A percentile compares a stretch with the other conserved stretches of the same genome.
Evolutionary conservation across 1,140 invertebrate genomes (phyloP).

Genomic region (Drosophila nebulosa): DNA sequence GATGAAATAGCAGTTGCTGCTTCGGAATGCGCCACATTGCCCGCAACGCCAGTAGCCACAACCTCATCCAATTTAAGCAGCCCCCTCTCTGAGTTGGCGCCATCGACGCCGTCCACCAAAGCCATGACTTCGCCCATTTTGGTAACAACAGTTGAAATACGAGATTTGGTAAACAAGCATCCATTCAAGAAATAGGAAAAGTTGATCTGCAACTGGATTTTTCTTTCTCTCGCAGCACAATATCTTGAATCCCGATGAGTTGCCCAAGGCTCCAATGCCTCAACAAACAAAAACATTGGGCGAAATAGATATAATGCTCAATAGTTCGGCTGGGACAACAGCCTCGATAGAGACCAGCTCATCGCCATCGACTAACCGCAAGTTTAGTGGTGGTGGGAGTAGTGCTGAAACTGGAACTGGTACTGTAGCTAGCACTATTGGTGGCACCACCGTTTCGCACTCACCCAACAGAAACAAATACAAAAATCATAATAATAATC

Average conservation of each 20-base stretch:
- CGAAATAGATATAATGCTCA: slow-evolving; percentile 48
- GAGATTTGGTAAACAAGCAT: slow-evolving; percentile 43
- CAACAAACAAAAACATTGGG: neutral
- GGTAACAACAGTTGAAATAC: slow-evolving; percentile 56
- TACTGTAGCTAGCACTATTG: neutral
- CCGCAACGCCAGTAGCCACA: slow-evolving; percentile 41
- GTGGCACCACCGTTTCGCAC: neutral
- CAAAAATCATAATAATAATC: slow-evolving; percentile 64
- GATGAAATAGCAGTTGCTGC: slow-evolving; percentile 32
- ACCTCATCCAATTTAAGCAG: slow-evolving; percentile 38
- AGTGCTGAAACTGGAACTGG: neutral
- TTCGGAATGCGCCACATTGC: slow-evolving; percentile 41
- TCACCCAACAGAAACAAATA: slow-evolving; percentile 53
- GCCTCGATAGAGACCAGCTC: slow-evolving; percentile 56
- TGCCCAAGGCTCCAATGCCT: slow-evolving; percentile 44
- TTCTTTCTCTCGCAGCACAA: slow-evolving; percentile 25
- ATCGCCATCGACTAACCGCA: slow-evolving; percentile 44
- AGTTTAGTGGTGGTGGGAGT: neutral
- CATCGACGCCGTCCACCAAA: slow-evolving; percentile 55
- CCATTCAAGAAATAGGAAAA: neutral
- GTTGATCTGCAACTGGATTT: too few relatives aligned
- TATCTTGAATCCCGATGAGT: slow-evolving; percentile 37
- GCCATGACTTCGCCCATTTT: slow-evolving; percentile 56
- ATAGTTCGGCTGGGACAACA: slow-evolving; percentile 62
- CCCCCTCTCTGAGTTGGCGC: slow-evolving; percentile 51